Evolutionary conservation across 2,113 vertebrate species (phyloP).

Genomic region (Pterophyllum scalare): DNA sequence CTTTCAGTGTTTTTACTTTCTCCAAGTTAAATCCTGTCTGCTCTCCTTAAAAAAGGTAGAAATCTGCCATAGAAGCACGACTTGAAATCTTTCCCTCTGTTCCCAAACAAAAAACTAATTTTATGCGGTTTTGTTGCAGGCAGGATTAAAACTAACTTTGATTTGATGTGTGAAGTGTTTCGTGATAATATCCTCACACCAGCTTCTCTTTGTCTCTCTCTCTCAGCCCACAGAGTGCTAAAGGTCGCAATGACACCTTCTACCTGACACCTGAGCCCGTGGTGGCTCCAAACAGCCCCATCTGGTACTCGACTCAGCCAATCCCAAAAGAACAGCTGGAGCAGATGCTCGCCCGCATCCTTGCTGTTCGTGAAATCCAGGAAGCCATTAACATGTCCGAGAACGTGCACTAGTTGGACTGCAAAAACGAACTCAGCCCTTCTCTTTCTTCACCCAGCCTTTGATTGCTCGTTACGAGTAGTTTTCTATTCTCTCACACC

Average conservation of each 20-base stretch:
- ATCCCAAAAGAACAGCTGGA: constrained; percentile 97
- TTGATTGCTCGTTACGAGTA: constrained; percentile 54
- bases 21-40: neutral
- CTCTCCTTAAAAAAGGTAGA: neutral
- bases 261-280: constrained; percentile 99
- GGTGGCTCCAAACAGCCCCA: constrained; percentile 98
- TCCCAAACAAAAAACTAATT: neutral
- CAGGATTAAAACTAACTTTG: neutral
- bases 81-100: neutral
- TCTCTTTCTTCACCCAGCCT: constrained; percentile 55
- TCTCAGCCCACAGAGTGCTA: constrained; percentile 96
- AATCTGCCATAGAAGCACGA: neutral
- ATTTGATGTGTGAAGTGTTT: neutral
- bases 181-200: constrained; percentile 1
- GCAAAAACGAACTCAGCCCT: constrained; percentile 48
- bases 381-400: constrained; percentile 91
- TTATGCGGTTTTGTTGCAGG: neutral
- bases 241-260: constrained; percentile 99
- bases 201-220: constrained; percentile 47
- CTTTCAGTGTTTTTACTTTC: too few species aligned
- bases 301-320: constrained; percentile 99
- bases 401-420: constrained; percentile 86
- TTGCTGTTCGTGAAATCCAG: constrained; percentile 97
- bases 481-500: constrained; percentile 53
- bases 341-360: constrained; percentile 98